Percentiles rank a stretch among this genome's conserved stretches.
Evolutionary conservation across 2,797 vertebrate genomes (phyloP).

Genomic region (Mus caroli): DNA sequence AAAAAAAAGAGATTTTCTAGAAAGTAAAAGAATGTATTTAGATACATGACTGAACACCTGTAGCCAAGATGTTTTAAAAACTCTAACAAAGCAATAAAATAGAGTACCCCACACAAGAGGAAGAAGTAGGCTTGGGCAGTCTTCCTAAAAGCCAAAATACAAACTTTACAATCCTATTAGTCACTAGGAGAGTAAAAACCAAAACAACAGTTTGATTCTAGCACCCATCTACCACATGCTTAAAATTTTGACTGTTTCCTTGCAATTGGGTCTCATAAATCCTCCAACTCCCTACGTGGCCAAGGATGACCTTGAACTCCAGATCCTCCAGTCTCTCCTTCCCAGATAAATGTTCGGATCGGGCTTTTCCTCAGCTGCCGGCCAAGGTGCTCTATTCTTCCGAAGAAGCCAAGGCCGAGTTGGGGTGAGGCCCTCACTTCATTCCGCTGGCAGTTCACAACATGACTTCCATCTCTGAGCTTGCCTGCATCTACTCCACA

Average conservation of each 20-base stretch:
- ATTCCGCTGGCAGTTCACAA: too few relatives aligned
- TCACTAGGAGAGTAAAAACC: conserved; percentile 25
- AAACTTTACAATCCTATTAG: background rate
- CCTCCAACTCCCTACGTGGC: background rate
- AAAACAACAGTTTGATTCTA: background rate
- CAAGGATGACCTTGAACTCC: background rate
- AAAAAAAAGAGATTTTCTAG: background rate
- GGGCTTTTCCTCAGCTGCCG: too few relatives aligned
- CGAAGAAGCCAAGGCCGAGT: too few relatives aligned
- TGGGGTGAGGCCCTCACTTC: too few relatives aligned
- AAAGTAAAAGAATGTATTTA: background rate
- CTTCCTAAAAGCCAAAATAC: conserved; percentile 1
- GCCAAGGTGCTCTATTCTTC: too few relatives aligned
- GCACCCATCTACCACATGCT: background rate
- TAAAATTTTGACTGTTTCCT: background rate
- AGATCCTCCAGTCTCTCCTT: background rate
- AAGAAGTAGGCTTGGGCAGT: conserved; percentile 8
- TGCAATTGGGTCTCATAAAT: background rate
- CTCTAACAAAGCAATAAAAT: background rate
- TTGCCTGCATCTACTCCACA: too few relatives aligned
- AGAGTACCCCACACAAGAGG: background rate
- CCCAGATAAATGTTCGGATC: background rate
- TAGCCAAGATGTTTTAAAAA: conserved; percentile 17
- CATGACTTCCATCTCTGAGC: too few relatives aligned
- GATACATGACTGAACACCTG: background rate